Conservation (phyloP, 2,888 invertebrate species). For the Eristalinus sepulchralis region DNA sequence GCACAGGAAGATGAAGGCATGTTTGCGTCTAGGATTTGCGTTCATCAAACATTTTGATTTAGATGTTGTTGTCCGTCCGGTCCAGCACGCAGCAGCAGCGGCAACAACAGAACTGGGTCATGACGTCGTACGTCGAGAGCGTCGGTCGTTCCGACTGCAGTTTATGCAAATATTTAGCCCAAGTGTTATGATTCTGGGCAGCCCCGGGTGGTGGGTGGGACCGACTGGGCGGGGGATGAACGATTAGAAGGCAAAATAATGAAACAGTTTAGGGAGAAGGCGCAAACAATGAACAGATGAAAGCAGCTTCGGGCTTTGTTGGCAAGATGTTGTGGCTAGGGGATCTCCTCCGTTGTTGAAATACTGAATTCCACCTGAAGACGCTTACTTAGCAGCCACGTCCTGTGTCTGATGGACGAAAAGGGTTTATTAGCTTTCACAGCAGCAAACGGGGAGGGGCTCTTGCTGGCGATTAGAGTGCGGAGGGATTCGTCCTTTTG, state of each 20-base stretch:
- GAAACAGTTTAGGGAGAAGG: constrained; percentile 49
- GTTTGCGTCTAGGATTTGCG: constrained; percentile 69
- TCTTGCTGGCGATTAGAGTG: constrained; percentile 16
- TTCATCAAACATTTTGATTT: constrained; percentile 71
- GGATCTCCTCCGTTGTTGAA: constrained; percentile 51
- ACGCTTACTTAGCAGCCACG: constrained; percentile 10
- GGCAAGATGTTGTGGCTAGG: constrained; percentile 54
- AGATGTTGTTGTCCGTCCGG: constrained; percentile 63
- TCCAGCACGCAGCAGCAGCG: constrained; percentile 6
- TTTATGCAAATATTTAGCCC: constrained; percentile 68
- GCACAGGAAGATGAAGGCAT: constrained; percentile 40
- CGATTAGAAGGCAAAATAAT: constrained; percentile 63
- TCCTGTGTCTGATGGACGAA: background rate
- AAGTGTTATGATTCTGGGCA: constrained; percentile 57
- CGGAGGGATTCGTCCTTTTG: background rate
- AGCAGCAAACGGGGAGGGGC: constrained; percentile 24
- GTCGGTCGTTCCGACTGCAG: constrained; percentile 24
- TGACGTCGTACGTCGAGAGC: constrained; percentile 24
- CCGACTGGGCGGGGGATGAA: constrained; percentile 27
- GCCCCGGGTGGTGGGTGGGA: background rate
- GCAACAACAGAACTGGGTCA: constrained; percentile 50
- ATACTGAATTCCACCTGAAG: constrained; percentile 67
- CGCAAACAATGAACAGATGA: constrained; percentile 53
- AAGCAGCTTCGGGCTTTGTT: constrained; percentile 5
- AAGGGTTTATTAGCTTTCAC: constrained; percentile 55